Base-by-base conservation (phyloP, 1,140 invertebrate genomes). In the Drosophila melanogaster region DNA sequence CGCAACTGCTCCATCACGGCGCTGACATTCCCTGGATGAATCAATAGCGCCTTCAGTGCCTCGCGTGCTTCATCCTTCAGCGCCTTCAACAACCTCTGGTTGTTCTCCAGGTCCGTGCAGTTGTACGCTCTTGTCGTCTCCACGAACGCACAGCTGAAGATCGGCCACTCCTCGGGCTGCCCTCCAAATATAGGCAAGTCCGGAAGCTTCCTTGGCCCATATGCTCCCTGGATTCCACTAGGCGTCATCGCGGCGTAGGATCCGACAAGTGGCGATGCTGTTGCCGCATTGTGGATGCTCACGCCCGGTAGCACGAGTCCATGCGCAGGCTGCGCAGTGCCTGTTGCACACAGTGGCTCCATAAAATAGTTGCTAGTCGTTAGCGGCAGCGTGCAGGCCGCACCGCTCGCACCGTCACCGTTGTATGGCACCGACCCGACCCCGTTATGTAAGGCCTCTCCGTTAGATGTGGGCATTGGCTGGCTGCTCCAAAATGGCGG, bases 51-150 rank as follows among this genome's bases (percentile, higher is more conserved):
- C 10, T 44, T 44, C 17, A 41, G 15, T n/a, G 43, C 12, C 43
- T 44, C 43, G 19, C 43, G 43, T 4, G n/a, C 40, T n/a, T 41
- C 40, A 41, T 41, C n/a, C 40, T 41, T 41, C 40, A 41, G 40
- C 40, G 40, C 11, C 19, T 19, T 19, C 19, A 19, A 19, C 19
- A 19, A 19, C 19, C 19, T 19, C 19, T 19, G 19, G 19, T 19
- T 19, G 19, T 19, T 19, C 19, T 44, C 19, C 43, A 22, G 17
- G 14, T 17, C 15, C 43, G 11, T 19, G 11, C 43, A 41, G 43
- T 44, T 44, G 17, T 15, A 15, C 15, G 40, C 14, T 41, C 12
- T 10, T 3, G 35, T 37, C 12, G 35, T 41, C 40, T 41, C n/a
- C n/a, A n/a, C 15, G 15, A 41, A 15, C 40, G 40, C 40, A 41